Percentiles rank a stretch among this genome's conserved stretches.
phyloP scores from a whole-genome alignment of 2,113 vertebrate genomes.

The Colossoma macropomum region DNA sequence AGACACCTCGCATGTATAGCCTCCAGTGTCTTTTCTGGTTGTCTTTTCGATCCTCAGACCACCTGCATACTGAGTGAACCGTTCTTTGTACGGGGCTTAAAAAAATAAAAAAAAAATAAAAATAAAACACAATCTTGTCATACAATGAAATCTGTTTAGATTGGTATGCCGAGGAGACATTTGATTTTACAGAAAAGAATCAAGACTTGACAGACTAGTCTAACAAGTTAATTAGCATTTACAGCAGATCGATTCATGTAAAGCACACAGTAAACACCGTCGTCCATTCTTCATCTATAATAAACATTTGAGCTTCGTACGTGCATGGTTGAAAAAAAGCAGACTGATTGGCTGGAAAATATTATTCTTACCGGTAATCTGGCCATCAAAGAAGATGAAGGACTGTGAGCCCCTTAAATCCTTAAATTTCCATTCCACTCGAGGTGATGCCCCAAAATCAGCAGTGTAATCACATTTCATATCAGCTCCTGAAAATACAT shows the following conservation, averaged over 20 bases:
- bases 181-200: too few species aligned
- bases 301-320: too few species aligned
- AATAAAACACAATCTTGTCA: neutral
- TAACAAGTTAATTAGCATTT: too few species aligned
- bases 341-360: neutral
- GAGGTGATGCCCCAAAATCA: constrained; percentile 69
- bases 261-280: too few species aligned
- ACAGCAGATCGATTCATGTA: too few species aligned
- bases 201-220: too few species aligned
- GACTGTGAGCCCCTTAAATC: constrained; percentile 62
- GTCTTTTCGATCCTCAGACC: constrained; percentile 69
- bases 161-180: too few species aligned
- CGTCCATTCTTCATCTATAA: too few species aligned
- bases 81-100: constrained; percentile 60
- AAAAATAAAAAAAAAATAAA: constrained; percentile 12
- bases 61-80: constrained; percentile 46
- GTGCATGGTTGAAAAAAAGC: neutral
- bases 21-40: constrained; percentile 69
- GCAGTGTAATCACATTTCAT: constrained; percentile 64
- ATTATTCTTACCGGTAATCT: constrained; percentile 65
- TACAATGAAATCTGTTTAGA: too few species aligned
- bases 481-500: constrained; percentile 63
- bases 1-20: constrained; percentile 74
- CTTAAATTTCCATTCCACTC: constrained; percentile 78
- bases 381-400: constrained; percentile 65